Base-by-base conservation (phyloP, 2,888 invertebrate genomes). In the Agriopis leucophaearia region DNA sequence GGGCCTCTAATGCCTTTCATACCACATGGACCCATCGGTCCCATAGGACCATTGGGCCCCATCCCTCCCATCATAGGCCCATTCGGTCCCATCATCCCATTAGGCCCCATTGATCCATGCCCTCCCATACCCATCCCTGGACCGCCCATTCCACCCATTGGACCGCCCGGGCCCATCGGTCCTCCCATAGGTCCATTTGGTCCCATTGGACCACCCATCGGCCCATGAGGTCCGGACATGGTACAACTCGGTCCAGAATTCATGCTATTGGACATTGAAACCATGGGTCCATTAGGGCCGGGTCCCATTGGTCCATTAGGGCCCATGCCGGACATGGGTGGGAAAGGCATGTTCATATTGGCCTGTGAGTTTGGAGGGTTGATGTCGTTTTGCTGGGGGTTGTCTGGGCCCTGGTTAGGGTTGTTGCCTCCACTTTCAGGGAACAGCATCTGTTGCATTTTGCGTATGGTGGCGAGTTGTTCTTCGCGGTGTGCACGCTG, bases 401-500 rank as follows among this genome's bases (percentile, higher is more conserved):
- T 66, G 64, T 90, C 91, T 36, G 82, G 79, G 62, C 84, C 81
- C 69, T 89, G 90, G 72, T 86, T 86, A 45, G 86, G 91, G 67
- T 86, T 86, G 69, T 82, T 82, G 1, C 83, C 86, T 0, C 91
- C 92, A 63, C 96, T 96, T 83, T 98, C 98, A 0, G 98, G 98
- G 91, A 98, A 98, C 64, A 99, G 90, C 95, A 98, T 96, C 87
- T 98, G 97, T 80, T 98, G 97, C 96, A 99, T 98, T 94, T 98
- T 98, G 72, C 97, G 93, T 64, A 99, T 95, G 69, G 97, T 98
- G 7, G 98, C 99, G 58, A 99, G 93, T 82, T 98, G 97, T 82
- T 98, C 98, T 89, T 99, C 99, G 69, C 99, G 95, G 86, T 98
- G 98, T 73, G 98, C 98, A 64, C 98, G 95, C 88, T 99, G 99